phyloP scores from a whole-genome alignment of 2,888 invertebrate genomes.

The Acanthosepion esculentum region DNA sequence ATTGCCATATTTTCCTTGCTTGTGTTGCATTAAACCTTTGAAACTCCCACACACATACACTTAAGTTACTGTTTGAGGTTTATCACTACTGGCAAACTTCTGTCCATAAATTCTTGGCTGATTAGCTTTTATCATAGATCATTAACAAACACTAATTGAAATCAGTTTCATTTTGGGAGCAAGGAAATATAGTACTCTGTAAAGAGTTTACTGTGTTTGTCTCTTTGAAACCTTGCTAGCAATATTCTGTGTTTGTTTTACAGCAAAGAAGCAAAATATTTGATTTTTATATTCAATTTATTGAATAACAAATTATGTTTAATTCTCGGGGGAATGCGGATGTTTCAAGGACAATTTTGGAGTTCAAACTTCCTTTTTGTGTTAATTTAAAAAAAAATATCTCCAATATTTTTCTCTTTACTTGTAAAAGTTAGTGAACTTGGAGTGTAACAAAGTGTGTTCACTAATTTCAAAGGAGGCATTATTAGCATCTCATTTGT shows the following conservation, averaged over 20 bases:
- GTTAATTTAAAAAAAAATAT: background rate
- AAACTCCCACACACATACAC: no score
- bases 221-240: conserved; percentile 46
- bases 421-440: conserved; percentile 1
- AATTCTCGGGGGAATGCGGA: background rate
- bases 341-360: background rate
- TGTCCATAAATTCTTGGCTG: background rate
- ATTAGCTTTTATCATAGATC: background rate
- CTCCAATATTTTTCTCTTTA: background rate
- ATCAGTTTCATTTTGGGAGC: background rate
- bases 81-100: background rate
- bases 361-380: background rate
- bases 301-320: background rate
- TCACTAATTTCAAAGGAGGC: background rate
- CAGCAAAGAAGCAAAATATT: background rate
- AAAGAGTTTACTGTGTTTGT: background rate
- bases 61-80: background rate
- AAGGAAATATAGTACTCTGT: background rate
- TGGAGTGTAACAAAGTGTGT: background rate
- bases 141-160: background rate
- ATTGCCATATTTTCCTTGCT: background rate
- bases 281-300: background rate
- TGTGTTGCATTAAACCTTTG: background rate
- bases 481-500: background rate
- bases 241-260: background rate